Evolutionary conservation across 2,888 invertebrate species (phyloP).

Genomic region (Hydroisotoma schaefferi): DNA sequence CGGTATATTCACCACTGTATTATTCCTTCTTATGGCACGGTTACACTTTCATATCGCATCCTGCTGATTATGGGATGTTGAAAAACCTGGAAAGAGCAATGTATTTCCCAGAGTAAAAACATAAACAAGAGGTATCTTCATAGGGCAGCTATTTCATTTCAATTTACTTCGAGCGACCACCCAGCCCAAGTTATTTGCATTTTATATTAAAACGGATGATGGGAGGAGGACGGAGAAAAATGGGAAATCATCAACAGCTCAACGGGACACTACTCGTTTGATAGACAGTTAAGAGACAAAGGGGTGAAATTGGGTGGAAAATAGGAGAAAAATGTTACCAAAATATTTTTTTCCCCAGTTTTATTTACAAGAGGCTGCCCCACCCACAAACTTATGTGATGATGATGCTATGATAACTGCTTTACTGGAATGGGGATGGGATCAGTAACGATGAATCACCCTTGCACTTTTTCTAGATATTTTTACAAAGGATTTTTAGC

Average conservation of each 20-base stretch:
- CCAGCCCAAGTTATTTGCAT: slow-evolving; percentile 12
- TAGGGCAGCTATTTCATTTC: not conserved
- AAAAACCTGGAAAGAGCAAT: not conserved
- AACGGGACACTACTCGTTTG: slow-evolving; percentile 10
- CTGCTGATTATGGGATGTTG: not conserved
- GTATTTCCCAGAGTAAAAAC: no score
- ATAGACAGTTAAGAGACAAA: slow-evolving; percentile 18
- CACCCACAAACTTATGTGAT: no score
- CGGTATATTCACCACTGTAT: not conserved
- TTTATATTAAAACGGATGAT: slow-evolving; percentile 15
- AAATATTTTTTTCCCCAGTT: not conserved
- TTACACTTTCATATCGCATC: not conserved
- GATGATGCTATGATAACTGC: no score
- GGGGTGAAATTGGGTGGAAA: slow-evolving; percentile 15
- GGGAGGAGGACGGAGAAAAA: slow-evolving; percentile 12
- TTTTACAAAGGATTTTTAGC: no score
- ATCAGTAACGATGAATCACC: no score
- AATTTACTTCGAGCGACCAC: not conserved
- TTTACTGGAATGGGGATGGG: no score
- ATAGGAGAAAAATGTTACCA: slow-evolving; percentile 3
- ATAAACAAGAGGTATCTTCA: not conserved
- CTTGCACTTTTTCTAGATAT: no score
- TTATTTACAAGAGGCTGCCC: not conserved
- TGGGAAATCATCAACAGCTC: slow-evolving; percentile 8
- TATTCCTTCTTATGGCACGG: not conserved